phyloP scores from a whole-genome alignment of 2,888 invertebrate genomes.

The Mechanitis messenoides region DNA sequence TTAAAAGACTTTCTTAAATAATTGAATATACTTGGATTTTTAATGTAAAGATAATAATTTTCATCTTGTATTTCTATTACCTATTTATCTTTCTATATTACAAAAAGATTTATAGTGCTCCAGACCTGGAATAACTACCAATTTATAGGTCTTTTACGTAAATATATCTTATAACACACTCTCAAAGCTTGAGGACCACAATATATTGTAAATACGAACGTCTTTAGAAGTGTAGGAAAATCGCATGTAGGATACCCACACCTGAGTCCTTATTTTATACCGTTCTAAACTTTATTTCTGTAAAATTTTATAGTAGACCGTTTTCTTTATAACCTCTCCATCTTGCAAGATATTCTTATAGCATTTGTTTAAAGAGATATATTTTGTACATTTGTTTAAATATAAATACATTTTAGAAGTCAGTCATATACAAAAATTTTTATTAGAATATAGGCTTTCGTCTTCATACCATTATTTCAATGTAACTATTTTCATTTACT shows the following conservation, averaged over 20 bases:
- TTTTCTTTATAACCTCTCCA: constrained; percentile 15
- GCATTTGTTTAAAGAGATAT: neutral
- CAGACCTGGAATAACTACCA: neutral
- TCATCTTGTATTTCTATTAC: no score
- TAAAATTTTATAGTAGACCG: constrained; percentile 18
- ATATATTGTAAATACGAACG: constrained; percentile 23
- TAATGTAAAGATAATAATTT: no score
- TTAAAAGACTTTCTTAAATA: no score
- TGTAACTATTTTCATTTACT: no score
- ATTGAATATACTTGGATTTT: no score
- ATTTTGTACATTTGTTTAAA: no score
- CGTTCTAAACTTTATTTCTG: constrained; percentile 24
- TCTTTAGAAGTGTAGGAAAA: constrained; percentile 21
- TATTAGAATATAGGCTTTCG: no score
- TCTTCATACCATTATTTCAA: no score
- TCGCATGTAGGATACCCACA: constrained; percentile 26
- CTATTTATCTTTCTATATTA: no score
- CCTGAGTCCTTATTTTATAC: constrained; percentile 29
- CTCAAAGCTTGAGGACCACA: constrained; percentile 15
- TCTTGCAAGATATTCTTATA: neutral
- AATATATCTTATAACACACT: neutral
- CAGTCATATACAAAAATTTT: no score
- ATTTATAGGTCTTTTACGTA: neutral
- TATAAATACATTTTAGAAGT: no score
- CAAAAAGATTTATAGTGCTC: no score